Evolutionary conservation across 2,797 vertebrate genomes (phyloP).

Genomic region (Falco rusticolus): DNA sequence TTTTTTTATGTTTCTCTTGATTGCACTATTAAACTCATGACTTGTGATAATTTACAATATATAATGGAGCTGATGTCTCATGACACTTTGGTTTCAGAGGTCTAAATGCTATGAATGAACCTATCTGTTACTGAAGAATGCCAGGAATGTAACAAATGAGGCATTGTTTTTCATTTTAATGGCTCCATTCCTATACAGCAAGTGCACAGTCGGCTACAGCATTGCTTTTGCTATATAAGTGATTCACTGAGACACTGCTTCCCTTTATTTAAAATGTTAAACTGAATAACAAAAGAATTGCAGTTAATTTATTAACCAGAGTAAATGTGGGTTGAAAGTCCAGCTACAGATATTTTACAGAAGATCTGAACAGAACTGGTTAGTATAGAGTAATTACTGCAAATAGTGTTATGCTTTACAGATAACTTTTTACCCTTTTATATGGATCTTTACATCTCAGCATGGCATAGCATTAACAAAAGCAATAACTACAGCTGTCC

Average conservation of each 20-base stretch:
- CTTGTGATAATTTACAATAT: slow-evolving; percentile 8
- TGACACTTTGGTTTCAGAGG: background rate
- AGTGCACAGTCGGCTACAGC: background rate
- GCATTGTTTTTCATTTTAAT: slow-evolving; percentile 46
- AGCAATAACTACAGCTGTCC: background rate
- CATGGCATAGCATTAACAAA: background rate
- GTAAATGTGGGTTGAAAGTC: background rate
- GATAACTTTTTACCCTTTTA: background rate
- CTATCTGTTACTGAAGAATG: slow-evolving; percentile 46
- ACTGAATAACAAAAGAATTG: background rate
- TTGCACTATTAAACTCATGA: background rate
- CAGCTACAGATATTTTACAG: slow-evolving; percentile 3
- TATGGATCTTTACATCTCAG: background rate
- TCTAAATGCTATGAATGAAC: slow-evolving; percentile 42
- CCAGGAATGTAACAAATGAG: slow-evolving; percentile 11
- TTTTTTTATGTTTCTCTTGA: background rate
- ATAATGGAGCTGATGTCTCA: slow-evolving; percentile 44
- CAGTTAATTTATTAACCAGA: slow-evolving; percentile 8
- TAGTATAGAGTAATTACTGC: background rate
- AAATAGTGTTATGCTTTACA: background rate
- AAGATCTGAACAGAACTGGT: background rate
- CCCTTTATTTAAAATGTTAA: background rate
- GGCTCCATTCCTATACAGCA: background rate
- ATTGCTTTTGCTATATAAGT: background rate
- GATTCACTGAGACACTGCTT: background rate